A percentile compares a stretch with the other conserved stretches of the same genome.
These are phyloP conservation scores for Galaxias olidus DNA, from an alignment of 2,797 vertebrate genomes.

Conservation along the genomic window DNA sequence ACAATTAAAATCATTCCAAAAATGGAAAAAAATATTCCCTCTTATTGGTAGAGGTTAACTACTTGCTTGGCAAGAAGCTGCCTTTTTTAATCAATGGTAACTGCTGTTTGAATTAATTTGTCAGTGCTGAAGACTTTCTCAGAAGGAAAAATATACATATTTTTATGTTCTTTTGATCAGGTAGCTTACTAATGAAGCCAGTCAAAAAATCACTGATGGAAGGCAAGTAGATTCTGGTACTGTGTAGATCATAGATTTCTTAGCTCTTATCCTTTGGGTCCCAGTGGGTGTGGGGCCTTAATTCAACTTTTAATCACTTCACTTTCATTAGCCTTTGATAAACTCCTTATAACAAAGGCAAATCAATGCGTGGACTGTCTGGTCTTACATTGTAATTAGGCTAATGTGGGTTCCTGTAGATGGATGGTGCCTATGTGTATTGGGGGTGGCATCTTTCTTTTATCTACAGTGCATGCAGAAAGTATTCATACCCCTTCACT, in stretches of 20 bases:
- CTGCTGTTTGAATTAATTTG: conserved; percentile 1
- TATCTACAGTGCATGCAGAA: no score
- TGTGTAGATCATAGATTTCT: not conserved
- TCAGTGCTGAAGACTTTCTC: not conserved
- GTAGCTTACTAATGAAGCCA: conserved; percentile 31
- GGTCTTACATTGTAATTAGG: no score
- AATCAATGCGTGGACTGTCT: no score
- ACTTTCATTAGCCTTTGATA: conserved; percentile 19
- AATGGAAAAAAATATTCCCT: no score
- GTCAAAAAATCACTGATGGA: conserved; percentile 53
- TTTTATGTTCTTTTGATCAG: conserved; percentile 52
- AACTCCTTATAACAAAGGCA: not conserved
- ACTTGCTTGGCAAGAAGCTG: not conserved
- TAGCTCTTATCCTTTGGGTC: not conserved
- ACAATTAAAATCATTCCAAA: no score
- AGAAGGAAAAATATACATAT: conserved; percentile 1
- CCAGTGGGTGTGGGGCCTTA: no score
- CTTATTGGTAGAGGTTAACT: no score
- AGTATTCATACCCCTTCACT: no score
- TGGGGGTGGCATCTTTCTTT: not conserved
- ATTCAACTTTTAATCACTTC: not conserved
- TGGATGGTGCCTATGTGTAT: no score
- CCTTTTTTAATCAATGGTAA: not conserved
- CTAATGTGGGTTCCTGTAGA: no score
- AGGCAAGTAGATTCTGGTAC: conserved; percentile 60